phyloP scores from a whole-genome alignment of 2,797 vertebrate genomes.

The Pipistrellus kuhlii region DNA sequence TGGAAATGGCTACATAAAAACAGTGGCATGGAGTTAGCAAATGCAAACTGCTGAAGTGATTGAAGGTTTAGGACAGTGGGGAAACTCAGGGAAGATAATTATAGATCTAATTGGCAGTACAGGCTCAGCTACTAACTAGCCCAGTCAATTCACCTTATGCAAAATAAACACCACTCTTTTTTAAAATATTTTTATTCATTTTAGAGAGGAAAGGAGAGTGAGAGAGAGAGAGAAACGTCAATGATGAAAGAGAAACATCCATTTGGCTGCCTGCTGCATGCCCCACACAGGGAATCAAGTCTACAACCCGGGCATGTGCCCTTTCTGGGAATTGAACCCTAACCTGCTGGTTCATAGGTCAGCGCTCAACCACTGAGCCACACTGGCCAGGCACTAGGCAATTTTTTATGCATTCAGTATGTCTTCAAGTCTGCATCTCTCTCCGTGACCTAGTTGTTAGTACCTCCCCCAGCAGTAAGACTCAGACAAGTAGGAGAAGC shows the following conservation, averaged over 20 bases:
- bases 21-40: background rate
- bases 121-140: background rate
- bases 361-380: too few relatives aligned
- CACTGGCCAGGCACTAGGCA: background rate
- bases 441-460: conserved; percentile 8
- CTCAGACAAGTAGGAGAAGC: conserved; percentile 1
- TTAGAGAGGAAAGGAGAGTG: too few relatives aligned
- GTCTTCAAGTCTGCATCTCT: background rate
- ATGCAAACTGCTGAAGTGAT: background rate
- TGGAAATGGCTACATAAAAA: conserved; percentile 39
- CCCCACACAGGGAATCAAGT: too few relatives aligned
- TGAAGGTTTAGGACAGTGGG: background rate
- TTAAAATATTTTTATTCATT: too few relatives aligned
- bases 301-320: too few relatives aligned
- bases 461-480: background rate
- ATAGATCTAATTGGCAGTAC: background rate
- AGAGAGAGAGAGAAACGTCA: too few relatives aligned
- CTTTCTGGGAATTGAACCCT: too few relatives aligned
- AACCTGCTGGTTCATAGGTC: too few relatives aligned
- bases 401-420: background rate
- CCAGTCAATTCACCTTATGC: background rate
- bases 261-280: too few relatives aligned
- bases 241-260: too few relatives aligned
- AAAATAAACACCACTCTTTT: background rate
- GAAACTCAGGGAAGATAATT: background rate